Evolutionary conservation across 2,888 invertebrate genomes (phyloP).

Genomic region (Muscina levida): DNA sequence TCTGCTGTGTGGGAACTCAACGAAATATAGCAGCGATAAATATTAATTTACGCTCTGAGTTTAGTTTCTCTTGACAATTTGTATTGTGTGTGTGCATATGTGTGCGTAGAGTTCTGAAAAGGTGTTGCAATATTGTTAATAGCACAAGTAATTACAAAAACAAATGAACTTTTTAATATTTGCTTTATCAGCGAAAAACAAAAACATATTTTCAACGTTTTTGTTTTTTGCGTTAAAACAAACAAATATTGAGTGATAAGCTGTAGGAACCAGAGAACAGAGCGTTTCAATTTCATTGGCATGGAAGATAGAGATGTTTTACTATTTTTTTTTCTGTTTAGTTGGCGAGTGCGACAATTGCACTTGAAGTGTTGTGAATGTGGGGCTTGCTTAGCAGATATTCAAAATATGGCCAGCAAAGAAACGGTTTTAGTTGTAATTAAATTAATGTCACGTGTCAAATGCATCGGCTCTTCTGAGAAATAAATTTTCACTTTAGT

Average conservation of each 20-base stretch:
- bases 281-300: no score
- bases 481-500: no score
- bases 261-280: constrained; percentile 5
- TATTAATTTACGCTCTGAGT: constrained; percentile 5
- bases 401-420: no score
- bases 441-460: no score
- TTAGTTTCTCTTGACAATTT: constrained; percentile 28
- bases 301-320: no score
- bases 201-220: constrained; percentile 24
- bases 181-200: constrained; percentile 50
- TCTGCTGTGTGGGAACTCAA: constrained; percentile 20
- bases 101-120: constrained; percentile 26
- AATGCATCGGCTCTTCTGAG: no score
- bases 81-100: constrained; percentile 17
- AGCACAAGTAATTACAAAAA: background rate
- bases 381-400: no score
- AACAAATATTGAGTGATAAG: constrained; percentile 44
- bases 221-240: background rate
- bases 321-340: background rate
- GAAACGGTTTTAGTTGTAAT: no score
- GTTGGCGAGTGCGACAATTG: no score
- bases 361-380: no score
- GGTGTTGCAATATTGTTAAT: constrained; percentile 44
- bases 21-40: background rate
- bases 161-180: constrained; percentile 20